Base-by-base conservation (phyloP, 2,797 vertebrate genomes). In the Vultur gryphus region DNA sequence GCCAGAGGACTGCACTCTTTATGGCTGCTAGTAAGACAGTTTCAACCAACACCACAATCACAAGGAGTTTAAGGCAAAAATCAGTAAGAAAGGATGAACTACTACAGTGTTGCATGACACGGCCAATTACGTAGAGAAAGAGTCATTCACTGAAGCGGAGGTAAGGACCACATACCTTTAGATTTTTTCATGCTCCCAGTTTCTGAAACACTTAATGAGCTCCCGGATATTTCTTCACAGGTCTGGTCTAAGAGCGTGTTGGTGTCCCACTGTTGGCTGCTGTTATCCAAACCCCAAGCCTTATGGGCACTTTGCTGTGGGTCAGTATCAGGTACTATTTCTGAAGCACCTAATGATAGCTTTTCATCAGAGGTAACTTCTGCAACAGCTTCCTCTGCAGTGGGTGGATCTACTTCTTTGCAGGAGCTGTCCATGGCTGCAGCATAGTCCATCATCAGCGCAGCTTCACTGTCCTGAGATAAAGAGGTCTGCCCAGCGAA, bases 371-470 rank as follows among this genome's bases (percentile, higher is more conserved):
- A 94, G 46, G 49, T 79, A 95, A 61, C 72, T n/a, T 95, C 65
- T 70, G 96, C 83, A 9, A 58, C 72, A 2, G 97, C 37, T 9
- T 57, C 94, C 41, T 93, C 96, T 4, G 39, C 43, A 16, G 94
- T 71, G 44, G 95, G 97, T 80, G 96, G 95, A 83, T 97, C 69
- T 64, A 90, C 96, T 78, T 97, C 98, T 28, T 97, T 98, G 97
- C 94, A 98, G 3, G 99, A 98, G 48, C 98, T 98, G 26, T 99
- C 99, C 99, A 99, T 99, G 33, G 99, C 98, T 37, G 99, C 99
- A 7, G 98, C 98, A 19, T 99, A 99, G 95, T 99, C 98, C 33
- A 98, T 98, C 99, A 99, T 99, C 89, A 99, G 98, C 43, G 98
- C 96, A 41, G 99, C 97, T 79, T 99, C 99, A 10, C 98, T 99